phyloP scores from a whole-genome alignment of 64 coral and sea anemone genomes.

The Porites australiensis region DNA sequence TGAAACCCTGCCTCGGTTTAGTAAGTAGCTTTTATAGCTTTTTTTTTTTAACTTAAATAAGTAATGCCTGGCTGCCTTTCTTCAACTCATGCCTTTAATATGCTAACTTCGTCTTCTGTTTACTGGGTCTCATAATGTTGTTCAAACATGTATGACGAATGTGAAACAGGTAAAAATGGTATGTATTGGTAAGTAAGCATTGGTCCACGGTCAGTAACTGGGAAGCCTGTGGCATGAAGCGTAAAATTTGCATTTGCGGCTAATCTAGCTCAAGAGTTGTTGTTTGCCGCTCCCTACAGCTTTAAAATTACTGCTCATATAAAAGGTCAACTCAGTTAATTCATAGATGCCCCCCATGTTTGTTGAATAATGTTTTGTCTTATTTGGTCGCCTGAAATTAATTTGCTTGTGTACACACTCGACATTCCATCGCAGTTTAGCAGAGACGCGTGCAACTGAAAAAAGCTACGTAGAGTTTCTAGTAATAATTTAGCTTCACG shows the following conservation, averaged over 20 bases:
- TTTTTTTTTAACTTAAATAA: too few species aligned
- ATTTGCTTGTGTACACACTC: conserved; percentile 39
- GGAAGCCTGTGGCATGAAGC: not conserved
- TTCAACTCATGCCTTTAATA: too few species aligned
- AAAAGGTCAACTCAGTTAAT: conserved; percentile 34
- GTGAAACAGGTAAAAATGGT: too few species aligned
- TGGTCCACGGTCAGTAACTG: too few species aligned
- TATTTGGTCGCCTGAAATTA: conserved; percentile 34
- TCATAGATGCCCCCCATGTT: conserved; percentile 29
- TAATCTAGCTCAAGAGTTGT: conserved; percentile 5
- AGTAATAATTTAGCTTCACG: conserved; percentile 9
- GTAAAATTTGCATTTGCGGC: conserved; percentile 9
- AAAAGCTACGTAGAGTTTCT: not conserved
- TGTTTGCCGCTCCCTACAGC: not conserved
- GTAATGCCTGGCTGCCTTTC: too few species aligned
- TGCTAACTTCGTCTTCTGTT: too few species aligned
- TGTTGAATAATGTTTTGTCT: conserved; percentile 34
- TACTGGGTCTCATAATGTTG: too few species aligned
- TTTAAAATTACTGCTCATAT: not conserved
- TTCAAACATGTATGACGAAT: too few species aligned
- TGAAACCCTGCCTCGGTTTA: too few species aligned
- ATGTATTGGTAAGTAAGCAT: too few species aligned
- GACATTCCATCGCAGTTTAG: conserved; percentile 30
- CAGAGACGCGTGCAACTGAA: not conserved
- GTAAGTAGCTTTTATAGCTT: too few species aligned